Percentiles rank a stretch among this genome's conserved stretches.
Conservation (phyloP, 2,113 vertebrate genomes). For the Platysteira castanea region DNA sequence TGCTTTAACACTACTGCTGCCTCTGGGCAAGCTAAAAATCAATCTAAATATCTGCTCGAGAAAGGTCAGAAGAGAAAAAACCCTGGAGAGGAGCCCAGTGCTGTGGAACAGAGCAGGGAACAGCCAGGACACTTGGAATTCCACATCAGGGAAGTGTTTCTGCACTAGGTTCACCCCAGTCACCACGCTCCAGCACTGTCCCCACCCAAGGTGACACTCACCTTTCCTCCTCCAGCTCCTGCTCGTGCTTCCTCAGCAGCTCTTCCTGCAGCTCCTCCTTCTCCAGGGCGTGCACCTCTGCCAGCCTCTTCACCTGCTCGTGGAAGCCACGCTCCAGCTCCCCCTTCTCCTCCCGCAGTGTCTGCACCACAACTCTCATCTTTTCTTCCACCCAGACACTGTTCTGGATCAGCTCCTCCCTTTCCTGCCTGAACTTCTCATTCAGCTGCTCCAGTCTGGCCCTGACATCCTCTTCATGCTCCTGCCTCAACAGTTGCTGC, state of each 20-base stretch:
- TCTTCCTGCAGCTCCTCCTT: conserved; percentile 65
- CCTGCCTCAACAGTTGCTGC: conserved; percentile 62
- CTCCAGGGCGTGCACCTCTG: conserved; percentile 58
- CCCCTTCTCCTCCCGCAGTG: conserved; percentile 44
- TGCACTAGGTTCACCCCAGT: rapidly evolving
- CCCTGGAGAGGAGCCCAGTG: background rate
- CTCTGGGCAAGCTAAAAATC: background rate
- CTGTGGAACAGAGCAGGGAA: background rate
- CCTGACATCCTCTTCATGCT: conserved; percentile 65
- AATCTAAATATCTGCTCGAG: background rate
- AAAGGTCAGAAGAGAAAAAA: background rate
- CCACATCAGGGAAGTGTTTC: background rate
- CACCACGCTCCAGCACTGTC: rapidly evolving
- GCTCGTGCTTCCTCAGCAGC: conserved; percentile 74
- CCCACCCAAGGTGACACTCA: conserved; percentile 58
- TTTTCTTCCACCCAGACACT: conserved; percentile 58
- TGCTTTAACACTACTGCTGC: background rate
- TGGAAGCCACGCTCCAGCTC: conserved; percentile 63
- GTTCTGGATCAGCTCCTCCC: conserved; percentile 65
- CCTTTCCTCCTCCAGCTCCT: conserved; percentile 83
- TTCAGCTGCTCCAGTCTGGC: conserved; percentile 71
- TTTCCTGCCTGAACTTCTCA: conserved; percentile 71
- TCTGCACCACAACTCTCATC: conserved; percentile 51
- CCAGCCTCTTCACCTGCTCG: conserved; percentile 59
- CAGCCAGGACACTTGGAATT: background rate